Evolutionary conservation across 1,140 invertebrate species (phyloP).

Genomic region (Drosophila auraria): DNA sequence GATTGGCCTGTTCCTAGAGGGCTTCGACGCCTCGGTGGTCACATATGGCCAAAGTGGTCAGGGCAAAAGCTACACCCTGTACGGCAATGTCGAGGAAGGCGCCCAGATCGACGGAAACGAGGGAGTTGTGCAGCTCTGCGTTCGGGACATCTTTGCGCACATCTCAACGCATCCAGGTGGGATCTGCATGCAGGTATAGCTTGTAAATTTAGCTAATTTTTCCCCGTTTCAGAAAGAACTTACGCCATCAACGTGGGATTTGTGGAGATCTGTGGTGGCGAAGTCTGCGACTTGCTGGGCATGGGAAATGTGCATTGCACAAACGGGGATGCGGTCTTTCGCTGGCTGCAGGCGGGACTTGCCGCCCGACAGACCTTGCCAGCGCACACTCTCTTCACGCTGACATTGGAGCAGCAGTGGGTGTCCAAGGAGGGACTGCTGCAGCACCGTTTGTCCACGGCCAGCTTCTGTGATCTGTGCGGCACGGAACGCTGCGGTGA

Average conservation of each 20-base stretch:
- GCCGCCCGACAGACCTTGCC: slow-evolving; percentile 60
- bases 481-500: slow-evolving; percentile 87
- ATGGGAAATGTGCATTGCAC: slow-evolving; percentile 86
- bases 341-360: slow-evolving; percentile 86
- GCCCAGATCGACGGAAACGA: slow-evolving; percentile 90
- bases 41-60: slow-evolving; percentile 92
- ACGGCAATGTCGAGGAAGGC: slow-evolving; percentile 90
- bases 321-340: slow-evolving; percentile 86
- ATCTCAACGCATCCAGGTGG: slow-evolving; percentile 86
- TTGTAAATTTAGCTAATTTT: neutral
- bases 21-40: slow-evolving; percentile 90
- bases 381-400: slow-evolving; percentile 88
- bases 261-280: slow-evolving; percentile 88
- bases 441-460: slow-evolving; percentile 88
- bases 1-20: slow-evolving; percentile 88
- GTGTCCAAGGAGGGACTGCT: slow-evolving; percentile 85
- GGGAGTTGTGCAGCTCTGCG: slow-evolving; percentile 91
- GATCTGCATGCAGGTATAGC: neutral
- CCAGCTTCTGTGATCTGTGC: slow-evolving; percentile 89
- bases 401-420: slow-evolving; percentile 90
- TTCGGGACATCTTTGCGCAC: slow-evolving; percentile 90
- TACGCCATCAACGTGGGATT: slow-evolving; percentile 88
- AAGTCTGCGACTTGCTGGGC: slow-evolving; percentile 86
- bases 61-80: slow-evolving; percentile 92
- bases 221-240: slow-evolving; percentile 85